Percentiles rank a stretch among this genome's conserved stretches.
These are phyloP conservation scores for Drosophila bunnanda DNA, from an alignment of 2,888 invertebrate species.

Conservation along the genomic window DNA sequence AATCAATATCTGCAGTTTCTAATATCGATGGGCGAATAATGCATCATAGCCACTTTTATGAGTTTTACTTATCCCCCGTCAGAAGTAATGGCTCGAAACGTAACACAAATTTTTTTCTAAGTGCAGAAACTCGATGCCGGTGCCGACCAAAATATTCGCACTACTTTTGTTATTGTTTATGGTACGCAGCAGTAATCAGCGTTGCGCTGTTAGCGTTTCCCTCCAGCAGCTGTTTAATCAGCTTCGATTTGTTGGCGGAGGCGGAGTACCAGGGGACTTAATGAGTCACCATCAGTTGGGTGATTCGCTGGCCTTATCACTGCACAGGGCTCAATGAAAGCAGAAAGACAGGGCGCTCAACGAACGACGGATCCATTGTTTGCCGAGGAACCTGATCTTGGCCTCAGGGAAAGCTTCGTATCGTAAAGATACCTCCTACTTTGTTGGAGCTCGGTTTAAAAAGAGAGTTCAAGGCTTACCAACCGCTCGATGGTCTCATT, in stretches of 20 bases:
- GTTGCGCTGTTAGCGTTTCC: constrained; percentile 31
- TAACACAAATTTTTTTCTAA: not conserved
- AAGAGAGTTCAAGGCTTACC: not conserved
- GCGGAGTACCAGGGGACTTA: constrained; percentile 6
- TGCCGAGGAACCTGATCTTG: constrained; percentile 58
- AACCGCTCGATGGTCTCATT: not conserved
- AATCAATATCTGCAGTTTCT: constrained; percentile 2
- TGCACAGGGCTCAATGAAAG: constrained; percentile 11
- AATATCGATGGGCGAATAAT: not conserved
- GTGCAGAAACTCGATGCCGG: constrained; percentile 55
- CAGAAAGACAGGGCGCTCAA: constrained; percentile 12
- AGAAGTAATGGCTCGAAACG: not conserved
- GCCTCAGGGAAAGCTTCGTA: constrained; percentile 7
- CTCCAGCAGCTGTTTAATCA: constrained; percentile 70
- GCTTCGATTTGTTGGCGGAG: constrained; percentile 20
- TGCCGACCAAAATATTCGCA: constrained; percentile 37
- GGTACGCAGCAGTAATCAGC: constrained; percentile 20
- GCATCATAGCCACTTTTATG: not conserved
- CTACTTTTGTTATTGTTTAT: constrained; percentile 42
- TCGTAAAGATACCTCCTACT: constrained; percentile 14
- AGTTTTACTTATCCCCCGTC: not conserved
- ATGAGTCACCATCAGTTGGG: constrained; percentile 22
- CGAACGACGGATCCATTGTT: constrained; percentile 30
- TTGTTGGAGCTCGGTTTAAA: constrained; percentile 3
- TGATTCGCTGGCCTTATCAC: constrained; percentile 28